These are phyloP conservation scores for Gambelia wislizenii DNA, from an alignment of 2,797 vertebrate genomes.

Conservation along the genomic window DNA sequence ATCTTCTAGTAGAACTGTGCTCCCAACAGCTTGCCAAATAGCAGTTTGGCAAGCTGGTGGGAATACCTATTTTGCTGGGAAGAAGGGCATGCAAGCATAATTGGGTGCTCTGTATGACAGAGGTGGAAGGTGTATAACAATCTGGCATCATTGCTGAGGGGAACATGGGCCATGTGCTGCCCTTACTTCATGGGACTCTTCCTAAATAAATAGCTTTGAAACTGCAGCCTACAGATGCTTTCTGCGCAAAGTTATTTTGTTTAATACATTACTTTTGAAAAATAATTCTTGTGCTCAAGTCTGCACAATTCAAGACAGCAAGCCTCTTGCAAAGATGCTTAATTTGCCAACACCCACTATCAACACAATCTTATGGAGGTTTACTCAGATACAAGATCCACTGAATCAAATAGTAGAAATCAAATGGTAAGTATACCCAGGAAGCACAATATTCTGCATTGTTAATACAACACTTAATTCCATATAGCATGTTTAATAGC, in stretches of 20 bases:
- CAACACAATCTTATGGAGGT: background rate
- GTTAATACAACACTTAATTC: no score
- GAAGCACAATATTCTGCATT: no score
- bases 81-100: no score
- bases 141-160: no score
- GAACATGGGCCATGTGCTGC: no score
- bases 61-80: no score
- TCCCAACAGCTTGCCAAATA: no score
- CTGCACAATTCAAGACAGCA: background rate
- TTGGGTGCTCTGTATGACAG: no score
- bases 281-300: background rate
- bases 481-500: background rate
- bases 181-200: background rate
- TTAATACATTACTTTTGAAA: background rate
- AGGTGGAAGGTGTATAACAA: no score
- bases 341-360: background rate
- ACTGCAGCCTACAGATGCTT: background rate
- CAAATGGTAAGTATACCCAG: no score
- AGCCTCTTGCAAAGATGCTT: background rate
- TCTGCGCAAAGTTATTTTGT: background rate
- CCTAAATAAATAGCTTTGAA: background rate
- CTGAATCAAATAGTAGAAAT: background rate
- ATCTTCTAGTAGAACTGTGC: no score
- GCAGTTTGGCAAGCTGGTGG: no score
- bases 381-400: background rate